Evolutionary conservation across 1,140 invertebrate species (phyloP).

Genomic region (Microplitis demolitor): DNA sequence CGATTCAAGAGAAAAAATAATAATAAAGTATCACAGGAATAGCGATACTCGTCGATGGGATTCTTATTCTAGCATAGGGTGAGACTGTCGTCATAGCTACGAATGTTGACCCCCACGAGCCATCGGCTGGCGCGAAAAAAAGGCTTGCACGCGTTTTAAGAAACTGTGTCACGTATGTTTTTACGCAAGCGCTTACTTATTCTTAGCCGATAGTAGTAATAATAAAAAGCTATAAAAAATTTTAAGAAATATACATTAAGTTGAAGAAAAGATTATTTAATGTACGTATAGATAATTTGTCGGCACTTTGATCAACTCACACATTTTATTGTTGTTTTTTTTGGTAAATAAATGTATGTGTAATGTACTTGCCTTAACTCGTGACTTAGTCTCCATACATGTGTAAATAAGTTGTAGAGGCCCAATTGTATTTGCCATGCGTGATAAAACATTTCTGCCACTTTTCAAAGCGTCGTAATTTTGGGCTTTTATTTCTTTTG

Average conservation of each 20-base stretch:
- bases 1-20: not conserved
- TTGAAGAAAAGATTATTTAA: not conserved
- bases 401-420: slow-evolving; percentile 69
- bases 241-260: not conserved
- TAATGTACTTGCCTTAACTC: slow-evolving; percentile 67
- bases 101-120: slow-evolving; percentile 48
- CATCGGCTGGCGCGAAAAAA: slow-evolving; percentile 22
- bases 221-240: not conserved
- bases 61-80: slow-evolving; percentile 13
- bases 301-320: too few relatives aligned
- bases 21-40: not conserved
- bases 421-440: slow-evolving; percentile 66
- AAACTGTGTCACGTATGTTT: slow-evolving; percentile 49
- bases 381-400: slow-evolving; percentile 65
- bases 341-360: not conserved
- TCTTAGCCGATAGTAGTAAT: not conserved
- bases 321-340: not conserved
- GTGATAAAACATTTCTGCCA: slow-evolving; percentile 66
- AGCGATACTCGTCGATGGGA: slow-evolving; percentile 6
- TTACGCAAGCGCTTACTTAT: slow-evolving; percentile 21
- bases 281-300: too few relatives aligned
- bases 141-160: slow-evolving; percentile 37
- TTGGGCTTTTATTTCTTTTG: slow-evolving; percentile 22
- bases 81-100: slow-evolving; percentile 42
- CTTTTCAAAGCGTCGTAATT: not conserved